Evolutionary conservation across 2,888 invertebrate genomes (phyloP).

Genomic region (Malthinus seriepunctatus): DNA sequence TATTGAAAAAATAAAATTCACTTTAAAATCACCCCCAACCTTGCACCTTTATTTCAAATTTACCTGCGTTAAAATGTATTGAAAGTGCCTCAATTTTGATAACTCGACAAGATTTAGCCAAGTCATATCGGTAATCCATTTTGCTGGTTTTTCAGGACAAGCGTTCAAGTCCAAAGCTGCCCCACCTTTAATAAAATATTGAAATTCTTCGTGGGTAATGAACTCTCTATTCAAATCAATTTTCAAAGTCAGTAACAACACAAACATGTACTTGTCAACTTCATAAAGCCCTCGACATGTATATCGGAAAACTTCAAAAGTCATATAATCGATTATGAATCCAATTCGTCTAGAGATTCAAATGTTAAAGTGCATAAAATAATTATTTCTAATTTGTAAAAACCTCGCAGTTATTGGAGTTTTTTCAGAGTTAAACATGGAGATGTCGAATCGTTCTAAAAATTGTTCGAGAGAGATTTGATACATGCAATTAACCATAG

Average conservation of each 20-base stretch:
- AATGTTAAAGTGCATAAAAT: background rate
- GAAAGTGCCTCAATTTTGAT: conserved; percentile 66
- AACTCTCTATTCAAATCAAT: conserved; percentile 75
- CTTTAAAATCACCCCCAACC: too few species aligned
- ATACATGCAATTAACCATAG: conserved; percentile 87
- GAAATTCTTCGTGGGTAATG: conserved; percentile 78
- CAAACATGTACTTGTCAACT: conserved; percentile 82
- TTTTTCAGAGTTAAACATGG: conserved; percentile 72
- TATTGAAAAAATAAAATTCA: background rate
- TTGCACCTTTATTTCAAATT: background rate
- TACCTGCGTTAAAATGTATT: conserved; percentile 69
- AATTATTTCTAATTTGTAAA: too few species aligned
- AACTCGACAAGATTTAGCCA: conserved; percentile 87
- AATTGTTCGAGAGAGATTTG: conserved; percentile 88
- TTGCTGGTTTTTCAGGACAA: conserved; percentile 76
- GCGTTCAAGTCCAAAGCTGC: conserved; percentile 85
- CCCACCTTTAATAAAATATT: conserved; percentile 73
- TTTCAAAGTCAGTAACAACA: conserved; percentile 76
- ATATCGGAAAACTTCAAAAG: conserved; percentile 79
- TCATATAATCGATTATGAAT: conserved; percentile 80
- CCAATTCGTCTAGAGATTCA: conserved; percentile 59
- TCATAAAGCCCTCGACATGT: conserved; percentile 82
- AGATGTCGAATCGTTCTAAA: conserved; percentile 81
- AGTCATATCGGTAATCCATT: conserved; percentile 85
- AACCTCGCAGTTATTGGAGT: conserved; percentile 63